Base-by-base conservation (phyloP, 2,113 vertebrate genomes). In the Periophthalmodon schlosseri region DNA sequence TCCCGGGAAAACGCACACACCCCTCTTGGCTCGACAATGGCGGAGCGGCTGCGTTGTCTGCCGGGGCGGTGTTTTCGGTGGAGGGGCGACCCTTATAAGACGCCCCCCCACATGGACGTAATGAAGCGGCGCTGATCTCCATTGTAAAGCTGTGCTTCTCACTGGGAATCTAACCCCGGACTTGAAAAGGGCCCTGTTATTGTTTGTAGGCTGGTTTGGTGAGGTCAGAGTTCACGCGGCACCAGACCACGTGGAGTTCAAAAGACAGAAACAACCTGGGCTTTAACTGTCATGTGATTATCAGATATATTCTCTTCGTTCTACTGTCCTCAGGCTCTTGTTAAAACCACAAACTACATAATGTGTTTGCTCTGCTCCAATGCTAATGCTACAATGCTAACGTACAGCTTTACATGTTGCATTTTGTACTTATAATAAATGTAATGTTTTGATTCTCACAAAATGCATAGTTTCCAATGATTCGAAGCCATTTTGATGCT, bases 71-170 rank as follows among this genome's bases (percentile, higher is more conserved):
- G 52, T n/a, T 28, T 2, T 28, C n/a, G 52, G 52, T 56, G 52
- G 52, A 72, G n/a, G 63, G 72, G 76, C 68, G 69, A 54, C 64
- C 72, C 82, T 82, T 56, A 72, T 47, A 64, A 84, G 77, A 69
- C 39, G 46, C 10, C 49, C 84, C 84, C 65, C 64, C 70, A 33
- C 14, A 18, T 86, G 72, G 84, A 72, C 83, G 87, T 91, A 93
- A 94, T 93, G 90, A 93, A 90, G 92, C 91, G 73, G 72, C 72
- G 79, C 87, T 91, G 88, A 94, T 92, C 87, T 81, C 76, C 66
- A 70, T 93, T 94, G 92, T 93, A 67, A 87, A 81, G 78, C 84
- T 86, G 89, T 90, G 84, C 89, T 86, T 78, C 82, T 81, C 86
- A 80, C 73, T 83, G 88, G 87, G 87, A 89, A 84, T 90, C 82